Evolutionary conservation across 2,113 vertebrate genomes (phyloP), one percentile per base, ranked within the genome.

Genomic region (Pluvianellus socialis): DNA sequence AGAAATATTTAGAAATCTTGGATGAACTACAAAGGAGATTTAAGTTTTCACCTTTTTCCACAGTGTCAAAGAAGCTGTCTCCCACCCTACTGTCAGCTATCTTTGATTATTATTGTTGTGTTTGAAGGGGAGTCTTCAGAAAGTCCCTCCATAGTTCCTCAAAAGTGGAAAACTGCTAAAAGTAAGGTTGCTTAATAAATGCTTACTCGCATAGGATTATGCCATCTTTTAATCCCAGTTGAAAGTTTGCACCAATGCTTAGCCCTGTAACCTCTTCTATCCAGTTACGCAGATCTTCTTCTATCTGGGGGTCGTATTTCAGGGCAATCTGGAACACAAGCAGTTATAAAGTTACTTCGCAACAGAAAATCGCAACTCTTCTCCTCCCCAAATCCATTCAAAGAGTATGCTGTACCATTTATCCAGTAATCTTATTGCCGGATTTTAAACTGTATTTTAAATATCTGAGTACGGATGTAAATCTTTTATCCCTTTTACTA

Each of bases 181-280:
- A 63, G 44, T 49, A 90, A 92, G 33, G 30, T 84, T 85, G 79
- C 27, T 92, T 91, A 56, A 59, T 9, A 66, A 44, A 58, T 44
- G 97, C 99, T 99, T 97, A 99, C 99, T 99, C 99, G 99, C 99
- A 99, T 40, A 99, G 98, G 77, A 99, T 99, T 88, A 99, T 99
- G 50, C 99, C 99, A 47, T 99, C 99, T 95, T 99, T 99, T 62
- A 99, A 96, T n/a, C 99, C 99, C 96, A 99, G 98, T 59, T 99
- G 99, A 77, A 99, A 99, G 97, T 98, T 99, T 86, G 99, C 98
- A 62, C 99, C 99, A 27, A 99, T 99, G 74, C 99, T 98, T 98
- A 99, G 98, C 42, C 98, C 99, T 3, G 99, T 99, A 74, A 99
- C 98, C 94, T 99, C 99, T 94, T 99, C 99, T 35, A 99, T 99